A percentile compares a stretch with the other conserved stretches of the same genome.
Conservation (phyloP, 2,888 invertebrate species). For the Pasiphila rectangulata region DNA sequence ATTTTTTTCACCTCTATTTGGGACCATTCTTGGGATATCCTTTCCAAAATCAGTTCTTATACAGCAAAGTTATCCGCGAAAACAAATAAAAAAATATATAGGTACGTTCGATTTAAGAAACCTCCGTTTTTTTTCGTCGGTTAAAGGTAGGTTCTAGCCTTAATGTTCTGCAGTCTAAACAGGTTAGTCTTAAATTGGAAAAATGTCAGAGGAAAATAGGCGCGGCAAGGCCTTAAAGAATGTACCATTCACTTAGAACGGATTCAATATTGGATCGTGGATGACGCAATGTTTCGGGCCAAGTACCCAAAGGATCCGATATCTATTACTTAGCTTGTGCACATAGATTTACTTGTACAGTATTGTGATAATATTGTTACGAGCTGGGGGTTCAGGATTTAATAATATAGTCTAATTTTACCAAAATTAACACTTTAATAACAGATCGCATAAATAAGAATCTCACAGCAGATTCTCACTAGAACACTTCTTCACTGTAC, state of each 20-base stretch:
- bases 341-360: no score
- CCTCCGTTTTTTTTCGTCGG: neutral
- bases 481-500: no score
- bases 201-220: slow-evolving; percentile 55
- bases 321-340: neutral
- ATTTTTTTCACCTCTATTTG: no score
- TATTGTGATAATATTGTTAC: no score
- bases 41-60: no score
- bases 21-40: no score
- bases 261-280: slow-evolving; percentile 17
- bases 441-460: no score
- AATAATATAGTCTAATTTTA: no score
- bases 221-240: slow-evolving; percentile 58
- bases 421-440: no score
- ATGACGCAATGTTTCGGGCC: slow-evolving; percentile 21
- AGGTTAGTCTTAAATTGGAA: slow-evolving; percentile 44
- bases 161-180: slow-evolving; percentile 37
- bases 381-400: neutral
- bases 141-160: slow-evolving; percentile 4
- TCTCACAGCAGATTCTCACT: no score
- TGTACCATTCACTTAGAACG: slow-evolving; percentile 51
- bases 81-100: neutral
- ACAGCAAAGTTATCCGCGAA: no score
- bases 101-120: neutral
- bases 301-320: slow-evolving; percentile 3